Evolutionary conservation across 2,797 vertebrate genomes (phyloP).

Genomic region (Gymnoscopelus microlampas): DNA sequence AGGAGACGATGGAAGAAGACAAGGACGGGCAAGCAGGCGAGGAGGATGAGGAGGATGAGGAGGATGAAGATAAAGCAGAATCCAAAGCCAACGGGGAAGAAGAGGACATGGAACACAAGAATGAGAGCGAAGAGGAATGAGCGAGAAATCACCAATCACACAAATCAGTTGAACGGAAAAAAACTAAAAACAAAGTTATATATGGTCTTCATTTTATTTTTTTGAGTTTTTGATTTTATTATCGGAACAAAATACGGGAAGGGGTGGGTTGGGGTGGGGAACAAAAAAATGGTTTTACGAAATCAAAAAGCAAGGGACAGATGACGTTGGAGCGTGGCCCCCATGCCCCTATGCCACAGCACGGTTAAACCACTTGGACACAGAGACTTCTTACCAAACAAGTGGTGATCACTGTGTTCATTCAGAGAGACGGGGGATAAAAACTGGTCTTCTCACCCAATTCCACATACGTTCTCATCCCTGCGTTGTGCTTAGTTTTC

Average conservation of each 20-base stretch:
- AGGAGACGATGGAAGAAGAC: slow-evolving; percentile 57
- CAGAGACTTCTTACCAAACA: not conserved
- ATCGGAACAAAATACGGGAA: slow-evolving; percentile 53
- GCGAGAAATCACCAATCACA: slow-evolving; percentile 37
- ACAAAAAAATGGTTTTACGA: slow-evolving; percentile 61
- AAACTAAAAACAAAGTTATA: slow-evolving; percentile 79
- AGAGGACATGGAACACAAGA: slow-evolving; percentile 89
- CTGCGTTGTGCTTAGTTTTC: slow-evolving; percentile 13
- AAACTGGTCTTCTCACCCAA: slow-evolving; percentile 25
- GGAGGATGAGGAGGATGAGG: slow-evolving; percentile 67
- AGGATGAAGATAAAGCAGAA: slow-evolving; percentile 76
- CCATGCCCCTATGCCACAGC: slow-evolving; percentile 2
- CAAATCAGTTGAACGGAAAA: slow-evolving; percentile 42
- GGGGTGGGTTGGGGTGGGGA: too few relatives aligned
- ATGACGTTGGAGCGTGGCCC: slow-evolving; percentile 18
- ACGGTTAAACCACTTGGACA: slow-evolving; percentile 8
- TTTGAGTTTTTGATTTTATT: slow-evolving; percentile 82
- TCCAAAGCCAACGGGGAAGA: slow-evolving; percentile 95
- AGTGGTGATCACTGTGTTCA: not conserved
- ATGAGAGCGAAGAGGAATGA: slow-evolving; percentile 97
- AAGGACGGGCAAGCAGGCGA: slow-evolving; percentile 56
- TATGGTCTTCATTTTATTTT: slow-evolving; percentile 85
- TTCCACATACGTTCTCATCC: slow-evolving; percentile 9
- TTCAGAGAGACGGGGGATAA: not conserved
- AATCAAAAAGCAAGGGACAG: slow-evolving; percentile 49